Base-by-base conservation (phyloP, 2,797 vertebrate genomes). In the Cynodonichthys magdalenae region DNA sequence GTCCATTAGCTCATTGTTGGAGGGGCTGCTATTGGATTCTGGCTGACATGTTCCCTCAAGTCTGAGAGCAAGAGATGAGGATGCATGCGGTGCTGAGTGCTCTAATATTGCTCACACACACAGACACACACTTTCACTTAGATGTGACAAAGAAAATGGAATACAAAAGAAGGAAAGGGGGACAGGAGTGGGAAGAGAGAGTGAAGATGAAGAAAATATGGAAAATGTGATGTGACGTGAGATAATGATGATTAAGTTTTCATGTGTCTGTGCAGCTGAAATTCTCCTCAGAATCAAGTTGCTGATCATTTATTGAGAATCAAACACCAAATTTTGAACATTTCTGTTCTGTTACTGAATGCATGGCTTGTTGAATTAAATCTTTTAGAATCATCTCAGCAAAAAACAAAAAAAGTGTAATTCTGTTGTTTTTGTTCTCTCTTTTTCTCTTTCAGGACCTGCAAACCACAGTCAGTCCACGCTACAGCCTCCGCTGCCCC, bases 381-480 rank as follows among this genome's bases (percentile, higher is more conserved):
- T 59, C 15, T n/a, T 34, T 27, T 11, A 59, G 39, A 52, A 17
- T 44, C 12, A 15, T 51, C 53, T 8, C 51, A 42, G 58, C 29
- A 67, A 18, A 7, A 18, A 9, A 9, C 56, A 27, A 67, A 46
- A 10, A 46, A 19, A 3, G 45, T 44, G 42, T 44, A 44, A 44
- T 41, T 64, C 15, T 14, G 20, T 53, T 39, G 61, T 72, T 53
- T 53, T 20, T 15, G 47, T 15, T 18, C 19, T 34, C 27, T 77
- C 6, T 63, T 53, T 59, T 39, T 44, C 63, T 48, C 28, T 69
- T 81, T n/a, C 85, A 99, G 97, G 96, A 74, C 95, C 95, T 82
- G 92, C 95, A 55, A 98, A 98, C 80, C 97, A 98, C 93, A 96
- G 95, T 89, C 97, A 99, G 92, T 95, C 96, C 8, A 98, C 97